phyloP scores from a whole-genome alignment of 2,888 invertebrate genomes.

The Drosophila siamana region DNA sequence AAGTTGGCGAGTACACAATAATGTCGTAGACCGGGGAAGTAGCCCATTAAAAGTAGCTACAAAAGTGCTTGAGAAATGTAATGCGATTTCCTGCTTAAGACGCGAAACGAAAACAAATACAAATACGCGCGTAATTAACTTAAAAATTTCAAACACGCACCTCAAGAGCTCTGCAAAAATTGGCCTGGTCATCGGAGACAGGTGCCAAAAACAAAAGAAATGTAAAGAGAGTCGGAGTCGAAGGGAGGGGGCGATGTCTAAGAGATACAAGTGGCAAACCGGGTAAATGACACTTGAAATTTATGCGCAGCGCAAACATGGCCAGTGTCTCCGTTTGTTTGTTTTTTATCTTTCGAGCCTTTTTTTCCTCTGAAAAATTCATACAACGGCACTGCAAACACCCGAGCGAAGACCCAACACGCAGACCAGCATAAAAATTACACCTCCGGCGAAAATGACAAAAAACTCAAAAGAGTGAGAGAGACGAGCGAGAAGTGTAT shows the following conservation, averaged over 20 bases:
- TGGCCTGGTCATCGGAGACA: conserved; percentile 71
- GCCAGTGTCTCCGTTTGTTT: conserved; percentile 55
- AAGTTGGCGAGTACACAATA: conserved; percentile 12
- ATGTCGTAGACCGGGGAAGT: neutral
- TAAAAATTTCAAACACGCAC: conserved; percentile 72
- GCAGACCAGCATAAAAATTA: conserved; percentile 64
- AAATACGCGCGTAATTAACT: conserved; percentile 74
- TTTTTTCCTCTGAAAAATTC: conserved; percentile 56
- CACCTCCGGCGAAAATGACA: conserved; percentile 49
- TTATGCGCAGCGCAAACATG: conserved; percentile 77
- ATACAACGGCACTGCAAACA: conserved; percentile 68
- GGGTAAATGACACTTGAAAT: conserved; percentile 80
- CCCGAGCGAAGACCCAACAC: conserved; percentile 9
- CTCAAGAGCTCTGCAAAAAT: conserved; percentile 57
- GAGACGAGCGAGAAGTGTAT: neutral
- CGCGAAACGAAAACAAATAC: conserved; percentile 41
- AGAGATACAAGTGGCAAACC: conserved; percentile 59
- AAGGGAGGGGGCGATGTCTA: neutral
- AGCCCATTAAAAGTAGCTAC: conserved; percentile 21
- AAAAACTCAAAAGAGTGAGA: neutral
- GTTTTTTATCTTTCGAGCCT: conserved; percentile 54
- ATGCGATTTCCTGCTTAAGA: conserved; percentile 70
- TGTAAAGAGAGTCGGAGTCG: conserved; percentile 23
- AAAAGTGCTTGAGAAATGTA: conserved; percentile 49
- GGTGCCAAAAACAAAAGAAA: conserved; percentile 69